Evolutionary conservation across 1,140 invertebrate species (phyloP).

Genomic region (Brachionus angularis): DNA sequence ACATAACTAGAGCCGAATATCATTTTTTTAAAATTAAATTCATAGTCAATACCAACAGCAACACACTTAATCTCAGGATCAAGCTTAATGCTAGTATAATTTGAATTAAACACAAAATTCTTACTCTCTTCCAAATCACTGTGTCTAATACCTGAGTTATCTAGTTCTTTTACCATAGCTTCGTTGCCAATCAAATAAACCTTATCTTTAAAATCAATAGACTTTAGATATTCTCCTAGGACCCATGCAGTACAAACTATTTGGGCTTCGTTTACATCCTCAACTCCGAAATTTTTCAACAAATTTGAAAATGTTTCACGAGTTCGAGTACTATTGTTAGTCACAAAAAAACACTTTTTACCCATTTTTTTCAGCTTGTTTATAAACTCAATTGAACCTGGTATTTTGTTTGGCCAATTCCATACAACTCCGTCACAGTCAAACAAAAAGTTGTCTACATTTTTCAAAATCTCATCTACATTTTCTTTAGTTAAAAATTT

Average conservation of each 20-base stretch:
- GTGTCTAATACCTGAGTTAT: slow-evolving; percentile 69
- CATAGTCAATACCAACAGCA: slow-evolving; percentile 83
- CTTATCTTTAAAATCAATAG: slow-evolving; percentile 69
- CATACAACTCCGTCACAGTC: slow-evolving; percentile 70
- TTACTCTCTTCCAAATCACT: slow-evolving; percentile 69
- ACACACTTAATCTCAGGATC: slow-evolving; percentile 62
- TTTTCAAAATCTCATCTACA: too few species aligned
- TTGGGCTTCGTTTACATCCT: slow-evolving; percentile 63
- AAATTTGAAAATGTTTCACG: slow-evolving; percentile 72
- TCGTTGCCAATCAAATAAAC: slow-evolving; percentile 77
- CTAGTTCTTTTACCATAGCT: slow-evolving; percentile 75
- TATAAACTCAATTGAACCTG: slow-evolving; percentile 68
- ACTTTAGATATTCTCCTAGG: slow-evolving; percentile 73
- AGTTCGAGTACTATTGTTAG: slow-evolving; percentile 87
- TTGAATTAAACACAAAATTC: slow-evolving; percentile 1
- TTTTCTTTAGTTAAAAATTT: too few species aligned
- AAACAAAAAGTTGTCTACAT: slow-evolving; percentile 40
- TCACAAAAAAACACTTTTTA: slow-evolving; percentile 82
- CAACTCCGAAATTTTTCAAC: slow-evolving; percentile 69
- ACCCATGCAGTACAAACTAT: slow-evolving; percentile 79
- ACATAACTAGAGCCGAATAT: slow-evolving; percentile 82
- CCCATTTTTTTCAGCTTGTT: slow-evolving; percentile 64
- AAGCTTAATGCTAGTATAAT: slow-evolving; percentile 3
- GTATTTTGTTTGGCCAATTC: slow-evolving; percentile 68
- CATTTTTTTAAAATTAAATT: slow-evolving; percentile 84